phyloP scores from a whole-genome alignment of 2,888 invertebrate genomes.

The Lottia gigantea region DNA sequence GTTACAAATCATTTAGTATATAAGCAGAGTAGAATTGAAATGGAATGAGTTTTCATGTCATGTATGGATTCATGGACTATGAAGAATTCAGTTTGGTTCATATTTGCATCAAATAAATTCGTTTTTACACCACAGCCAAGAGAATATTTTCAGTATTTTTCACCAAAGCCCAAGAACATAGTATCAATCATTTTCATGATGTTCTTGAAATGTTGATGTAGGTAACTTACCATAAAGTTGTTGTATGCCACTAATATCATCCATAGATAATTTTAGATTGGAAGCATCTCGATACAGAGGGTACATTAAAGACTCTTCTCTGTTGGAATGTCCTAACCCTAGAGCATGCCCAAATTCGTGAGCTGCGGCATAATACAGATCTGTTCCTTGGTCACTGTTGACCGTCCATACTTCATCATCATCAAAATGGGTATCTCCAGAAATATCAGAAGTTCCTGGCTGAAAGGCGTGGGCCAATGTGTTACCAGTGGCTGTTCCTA shows the following conservation, averaged over 20 bases:
- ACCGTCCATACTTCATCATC: slow-evolving; percentile 64
- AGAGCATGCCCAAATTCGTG: slow-evolving; percentile 68
- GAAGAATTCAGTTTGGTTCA: too few species aligned
- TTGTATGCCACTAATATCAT: slow-evolving; percentile 61
- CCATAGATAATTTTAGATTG: slow-evolving; percentile 56
- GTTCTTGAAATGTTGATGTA: too few species aligned
- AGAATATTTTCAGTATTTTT: too few species aligned
- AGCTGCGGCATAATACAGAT: slow-evolving; percentile 63
- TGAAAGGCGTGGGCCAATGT: slow-evolving; percentile 66
- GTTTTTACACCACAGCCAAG: too few species aligned
- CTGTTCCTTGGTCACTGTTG: slow-evolving; percentile 38
- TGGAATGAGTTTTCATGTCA: too few species aligned
- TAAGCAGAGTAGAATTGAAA: too few species aligned
- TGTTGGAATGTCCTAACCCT: slow-evolving; percentile 63
- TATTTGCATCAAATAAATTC: too few species aligned
- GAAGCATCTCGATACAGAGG: slow-evolving; percentile 62
- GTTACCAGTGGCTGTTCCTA: slow-evolving; percentile 35
- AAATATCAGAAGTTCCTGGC: slow-evolving; percentile 55
- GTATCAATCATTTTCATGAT: too few species aligned
- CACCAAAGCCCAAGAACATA: too few species aligned
- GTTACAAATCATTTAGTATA: too few species aligned
- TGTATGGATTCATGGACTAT: too few species aligned
- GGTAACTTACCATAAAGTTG: slow-evolving; percentile 57
- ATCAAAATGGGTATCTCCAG: slow-evolving; percentile 66
- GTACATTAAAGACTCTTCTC: slow-evolving; percentile 62